phyloP scores from a whole-genome alignment of 2,797 vertebrate species.

The Hapalemur alaotrensis region DNA sequence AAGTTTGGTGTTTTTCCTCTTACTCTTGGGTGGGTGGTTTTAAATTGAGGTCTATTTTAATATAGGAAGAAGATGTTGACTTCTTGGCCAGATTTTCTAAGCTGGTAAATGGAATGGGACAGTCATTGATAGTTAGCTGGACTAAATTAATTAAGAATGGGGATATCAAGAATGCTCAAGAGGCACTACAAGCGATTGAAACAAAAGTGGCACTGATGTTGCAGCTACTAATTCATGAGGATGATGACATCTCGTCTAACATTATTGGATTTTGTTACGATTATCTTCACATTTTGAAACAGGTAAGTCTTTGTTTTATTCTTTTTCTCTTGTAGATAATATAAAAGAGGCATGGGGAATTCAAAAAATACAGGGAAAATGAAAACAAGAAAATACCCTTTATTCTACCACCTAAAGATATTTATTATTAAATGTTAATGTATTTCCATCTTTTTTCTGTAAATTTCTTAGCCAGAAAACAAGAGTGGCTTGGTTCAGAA shows the following conservation, averaged over 20 bases:
- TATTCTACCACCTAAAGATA: not conserved
- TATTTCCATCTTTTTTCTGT: not conserved
- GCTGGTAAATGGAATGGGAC: slow-evolving; percentile 97
- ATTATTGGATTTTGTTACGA: slow-evolving; percentile 98
- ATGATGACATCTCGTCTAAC: slow-evolving; percentile 98
- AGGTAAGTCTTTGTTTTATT: slow-evolving; percentile 85
- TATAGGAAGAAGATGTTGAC: slow-evolving; percentile 97
- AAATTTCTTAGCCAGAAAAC: not conserved
- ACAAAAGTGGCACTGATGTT: slow-evolving; percentile 94
- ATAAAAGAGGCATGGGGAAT: not conserved
- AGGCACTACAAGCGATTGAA: slow-evolving; percentile 93
- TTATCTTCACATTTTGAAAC: slow-evolving; percentile 98
- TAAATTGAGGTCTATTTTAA: slow-evolving; percentile 16
- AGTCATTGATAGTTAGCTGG: slow-evolving; percentile 97
- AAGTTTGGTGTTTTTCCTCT: not conserved
- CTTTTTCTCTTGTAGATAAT: not conserved
- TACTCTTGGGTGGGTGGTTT: not conserved
- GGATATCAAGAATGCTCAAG: slow-evolving; percentile 90
- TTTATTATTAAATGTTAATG: not conserved
- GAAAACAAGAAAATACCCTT: not conserved
- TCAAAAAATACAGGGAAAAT: slow-evolving; percentile 19
- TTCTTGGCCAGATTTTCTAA: slow-evolving; percentile 98
- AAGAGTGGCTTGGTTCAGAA: not conserved
- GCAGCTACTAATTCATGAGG: slow-evolving; percentile 94
- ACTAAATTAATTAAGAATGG: slow-evolving; percentile 93